phyloP scores from a whole-genome alignment of 2,113 vertebrate genomes.

The Microtus oregoni region DNA sequence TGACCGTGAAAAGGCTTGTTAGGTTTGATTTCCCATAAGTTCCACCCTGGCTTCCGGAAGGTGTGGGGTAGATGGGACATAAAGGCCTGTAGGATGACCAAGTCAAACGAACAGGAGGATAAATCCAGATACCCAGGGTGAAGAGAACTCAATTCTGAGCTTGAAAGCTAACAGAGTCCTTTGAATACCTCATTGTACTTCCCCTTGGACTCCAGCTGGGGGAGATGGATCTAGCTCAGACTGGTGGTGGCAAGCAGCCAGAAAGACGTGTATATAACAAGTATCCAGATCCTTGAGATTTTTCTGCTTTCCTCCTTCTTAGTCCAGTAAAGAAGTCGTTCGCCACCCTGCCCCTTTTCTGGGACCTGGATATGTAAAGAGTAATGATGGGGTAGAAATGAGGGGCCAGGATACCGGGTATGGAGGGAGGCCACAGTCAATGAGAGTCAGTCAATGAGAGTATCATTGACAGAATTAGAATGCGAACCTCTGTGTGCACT shows the following conservation, averaged over 20 bases:
- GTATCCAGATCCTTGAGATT: background rate
- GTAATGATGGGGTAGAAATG: background rate
- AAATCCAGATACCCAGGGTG: background rate
- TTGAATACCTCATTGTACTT: slow-evolving; percentile 79
- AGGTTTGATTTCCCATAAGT: background rate
- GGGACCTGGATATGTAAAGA: background rate
- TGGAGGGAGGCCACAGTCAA: background rate
- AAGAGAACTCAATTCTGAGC: slow-evolving; percentile 46
- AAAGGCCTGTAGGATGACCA: slow-evolving; percentile 22
- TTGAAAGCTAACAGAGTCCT: slow-evolving; percentile 52
- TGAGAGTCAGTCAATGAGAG: too few species aligned
- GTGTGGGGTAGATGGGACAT: background rate
- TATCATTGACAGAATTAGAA: background rate
- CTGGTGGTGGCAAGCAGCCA: background rate
- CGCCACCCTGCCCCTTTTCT: slow-evolving; percentile 3
- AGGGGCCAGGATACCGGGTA: background rate
- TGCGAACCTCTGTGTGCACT: slow-evolving; percentile 19
- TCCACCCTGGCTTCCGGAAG: slow-evolving; percentile 19
- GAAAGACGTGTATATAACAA: slow-evolving; percentile 30
- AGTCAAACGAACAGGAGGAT: background rate
- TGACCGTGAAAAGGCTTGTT: background rate
- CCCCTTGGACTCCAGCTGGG: background rate
- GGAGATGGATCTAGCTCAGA: slow-evolving; percentile 23
- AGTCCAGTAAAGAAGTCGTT: slow-evolving; percentile 24
- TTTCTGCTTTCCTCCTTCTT: slow-evolving; percentile 35